These are phyloP conservation scores for Dermochelys coriacea DNA, from an alignment of 2,797 vertebrate species.

Conservation along the genomic window DNA sequence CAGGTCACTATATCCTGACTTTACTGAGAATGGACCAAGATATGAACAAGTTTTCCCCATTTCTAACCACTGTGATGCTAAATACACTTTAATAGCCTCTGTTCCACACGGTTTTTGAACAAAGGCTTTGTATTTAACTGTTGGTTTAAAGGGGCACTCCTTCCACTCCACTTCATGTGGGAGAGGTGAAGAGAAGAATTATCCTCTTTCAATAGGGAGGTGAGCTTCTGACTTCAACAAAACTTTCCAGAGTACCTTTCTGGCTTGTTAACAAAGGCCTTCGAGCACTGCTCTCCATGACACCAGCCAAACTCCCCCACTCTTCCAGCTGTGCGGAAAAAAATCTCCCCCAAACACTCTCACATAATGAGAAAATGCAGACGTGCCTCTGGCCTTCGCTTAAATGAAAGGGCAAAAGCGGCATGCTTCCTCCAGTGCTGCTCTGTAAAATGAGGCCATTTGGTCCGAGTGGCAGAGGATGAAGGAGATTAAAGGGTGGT, in stretches of 20 bases:
- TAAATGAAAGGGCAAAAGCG: background rate
- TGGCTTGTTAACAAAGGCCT: background rate
- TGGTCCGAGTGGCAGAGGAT: constrained; percentile 19
- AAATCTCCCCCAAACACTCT: background rate
- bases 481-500: constrained; percentile 62
- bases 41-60: fast-evolving
- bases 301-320: background rate
- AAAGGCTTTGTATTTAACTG: fast-evolving
- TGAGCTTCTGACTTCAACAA: background rate
- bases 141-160: background rate
- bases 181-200: fast-evolving
- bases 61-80: fast-evolving
- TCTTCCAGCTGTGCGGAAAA: constrained; percentile 55
- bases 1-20: fast-evolving
- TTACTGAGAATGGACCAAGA: background rate
- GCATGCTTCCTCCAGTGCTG: background rate
- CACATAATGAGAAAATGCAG: constrained; percentile 63
- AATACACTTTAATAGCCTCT: background rate
- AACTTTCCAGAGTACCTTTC: fast-evolving
- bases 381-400: background rate
- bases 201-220: background rate
- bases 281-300: background rate
- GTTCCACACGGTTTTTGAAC: fast-evolving
- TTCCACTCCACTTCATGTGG: fast-evolving
- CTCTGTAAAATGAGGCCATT: constrained; percentile 5